Base-by-base conservation (phyloP, 2,797 vertebrate genomes). In the Falco rusticolus region DNA sequence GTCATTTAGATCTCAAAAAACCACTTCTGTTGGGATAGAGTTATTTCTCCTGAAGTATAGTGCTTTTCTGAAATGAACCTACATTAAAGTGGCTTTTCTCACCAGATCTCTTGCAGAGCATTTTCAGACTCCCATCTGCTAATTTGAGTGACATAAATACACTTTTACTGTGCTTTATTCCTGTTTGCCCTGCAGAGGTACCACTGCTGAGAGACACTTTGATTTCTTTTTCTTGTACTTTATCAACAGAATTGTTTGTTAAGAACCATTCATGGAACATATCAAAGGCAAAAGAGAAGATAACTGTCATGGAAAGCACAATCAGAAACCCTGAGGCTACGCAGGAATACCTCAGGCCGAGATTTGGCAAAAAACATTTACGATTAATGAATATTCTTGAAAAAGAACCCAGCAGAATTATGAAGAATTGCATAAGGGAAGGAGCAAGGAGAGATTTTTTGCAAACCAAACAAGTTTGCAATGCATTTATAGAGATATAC, bases 221-320 rank as follows among this genome's bases (percentile, higher is more conserved):
- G 72, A 92, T 96, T 96, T 96, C 69, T 91, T 93, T 81, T 86
- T 87, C 63, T 90, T 84, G 74, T 87, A 70, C 70, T 90, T 86
- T 88, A 94, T 88, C 89, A 93, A 90, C 80, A 64, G 74, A 94
- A 88, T 94, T 94, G 63, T 93, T 95, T 93, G 83, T 78, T 84
- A 95, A 94, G 80, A 93, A 91, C 59, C 48, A 79, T 90, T 94
- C 72, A 84, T 0, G 0, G 34, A 93, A 76, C 5, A n/a, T 84
- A 91, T 94, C 77, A 93, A 84, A 94, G 85, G 77, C 76, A 94
- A 86, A 84, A 39, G 54, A 84, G 57, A 94, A 43, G 59, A 41
- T 76, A 91, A 82, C 90, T 79, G 83, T 84, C 82, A 90, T 1
- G 12, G 76, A 89, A 77, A 92, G 47, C 47, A 90, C 74, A 93